These are phyloP conservation scores for Periophthalmus magnuspinnatus DNA, from an alignment of 2,797 vertebrate species.

Conservation along the genomic window DNA sequence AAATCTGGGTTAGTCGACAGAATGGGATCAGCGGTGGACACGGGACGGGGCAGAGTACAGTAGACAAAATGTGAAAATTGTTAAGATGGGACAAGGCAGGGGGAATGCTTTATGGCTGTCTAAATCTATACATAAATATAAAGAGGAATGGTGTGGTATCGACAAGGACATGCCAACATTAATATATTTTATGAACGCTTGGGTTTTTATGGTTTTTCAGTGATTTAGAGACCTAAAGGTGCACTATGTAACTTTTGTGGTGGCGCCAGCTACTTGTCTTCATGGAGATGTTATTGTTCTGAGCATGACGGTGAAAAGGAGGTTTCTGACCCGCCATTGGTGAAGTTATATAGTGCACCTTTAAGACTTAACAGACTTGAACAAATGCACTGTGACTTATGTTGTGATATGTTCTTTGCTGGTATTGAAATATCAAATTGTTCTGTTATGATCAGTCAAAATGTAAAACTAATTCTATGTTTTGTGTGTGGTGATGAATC, in stretches of 20 bases:
- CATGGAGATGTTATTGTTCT: no score
- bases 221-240: background rate
- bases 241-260: background rate
- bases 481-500: no score
- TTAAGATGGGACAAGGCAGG: background rate
- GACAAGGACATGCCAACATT: background rate
- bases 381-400: no score
- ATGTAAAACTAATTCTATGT: no score
- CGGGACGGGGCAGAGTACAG: background rate
- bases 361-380: no score
- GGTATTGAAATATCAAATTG: no score
- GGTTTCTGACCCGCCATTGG: no score
- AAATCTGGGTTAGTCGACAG: conserved; percentile 41
- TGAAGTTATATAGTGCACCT: no score
- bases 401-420: no score
- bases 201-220: background rate
- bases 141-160: background rate
- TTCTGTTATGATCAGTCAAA: no score
- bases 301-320: no score
- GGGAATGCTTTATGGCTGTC: background rate
- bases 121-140: background rate
- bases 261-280: no score
- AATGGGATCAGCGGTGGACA: conserved; percentile 18
- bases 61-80: conserved; percentile 1
- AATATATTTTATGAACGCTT: background rate